Evolutionary conservation across 1,140 invertebrate genomes (phyloP), one percentile per base, ranked within the genome.

Genomic region (Papilio polyxenes): DNA sequence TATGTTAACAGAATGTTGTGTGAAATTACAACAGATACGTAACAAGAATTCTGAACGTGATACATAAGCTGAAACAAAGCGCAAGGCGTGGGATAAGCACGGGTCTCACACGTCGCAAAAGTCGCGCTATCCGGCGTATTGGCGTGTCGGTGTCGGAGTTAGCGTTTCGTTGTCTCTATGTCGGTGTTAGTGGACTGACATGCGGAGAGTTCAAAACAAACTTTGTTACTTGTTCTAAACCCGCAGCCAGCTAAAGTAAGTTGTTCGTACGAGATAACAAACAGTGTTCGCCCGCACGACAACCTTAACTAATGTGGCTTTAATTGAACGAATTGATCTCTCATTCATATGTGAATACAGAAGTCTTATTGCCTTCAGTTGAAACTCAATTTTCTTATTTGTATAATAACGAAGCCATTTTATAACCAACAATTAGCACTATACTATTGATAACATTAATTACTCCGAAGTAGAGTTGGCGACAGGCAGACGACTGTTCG

Each of bases 211-310:
- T 80, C n/a, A 49, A 20, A 80, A 65, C 77, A 80, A 80, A 80
- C 56, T 80, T 48, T 56, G 77, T 79, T 80, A 62, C 59, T 80
- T 80, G 77, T 80, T 80, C 77, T 80, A 80, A 80, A 65, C 77
- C 77, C 77, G 59, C 77, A 80, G 59, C 56, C 40, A 65, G 59
- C 56, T 31, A 37, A 44, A 17, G 77, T 37, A 80, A 80, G 78
- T 79, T 76, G 75, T 53, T 80, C 59, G 78, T 69, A 69, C 40
- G 78, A 65, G 78, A 80, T 80, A 65, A 80, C 78, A 80, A 80
- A 80, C 62, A 78, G 31, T 62, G 53, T 31, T 31, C 31, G 76
- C 51, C 53, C 49, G 75, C 20, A 23, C 44, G 48, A 51, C 49
- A 51, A 77, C 75, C 51, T 53, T 13, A 51, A 53, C 48, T 31